These are phyloP conservation scores for Benthochromis sp. DNA, from an alignment of 2,113 vertebrate genomes.

Conservation along the genomic window DNA sequence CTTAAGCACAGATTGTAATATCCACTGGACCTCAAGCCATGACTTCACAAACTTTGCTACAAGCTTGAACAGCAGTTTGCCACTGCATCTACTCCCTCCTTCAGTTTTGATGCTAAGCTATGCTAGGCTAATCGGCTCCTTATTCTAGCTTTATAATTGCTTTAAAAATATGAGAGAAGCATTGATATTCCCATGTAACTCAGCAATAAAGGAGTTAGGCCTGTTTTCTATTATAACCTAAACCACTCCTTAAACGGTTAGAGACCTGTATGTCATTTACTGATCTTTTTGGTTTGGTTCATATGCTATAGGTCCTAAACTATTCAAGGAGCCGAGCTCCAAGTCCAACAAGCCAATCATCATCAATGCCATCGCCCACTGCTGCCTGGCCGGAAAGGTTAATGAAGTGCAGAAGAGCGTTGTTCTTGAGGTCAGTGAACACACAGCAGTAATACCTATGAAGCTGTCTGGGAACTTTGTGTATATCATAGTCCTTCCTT, in stretches of 20 bases:
- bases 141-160: background rate
- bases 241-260: background rate
- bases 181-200: background rate
- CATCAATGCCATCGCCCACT: slow-evolving; percentile 91
- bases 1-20: background rate
- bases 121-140: background rate
- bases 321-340: slow-evolving; percentile 93
- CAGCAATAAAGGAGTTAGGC: background rate
- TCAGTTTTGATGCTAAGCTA: background rate
- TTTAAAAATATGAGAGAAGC: background rate
- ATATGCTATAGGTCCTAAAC: slow-evolving; percentile 79
- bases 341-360: slow-evolving; percentile 96
- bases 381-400: slow-evolving; percentile 93
- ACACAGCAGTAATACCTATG: background rate
- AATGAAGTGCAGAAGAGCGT: slow-evolving; percentile 89
- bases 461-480: background rate
- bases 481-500: background rate
- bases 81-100: background rate
- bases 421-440: slow-evolving; percentile 80
- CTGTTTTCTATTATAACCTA: background rate
- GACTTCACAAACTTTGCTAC: background rate
- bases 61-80: background rate
- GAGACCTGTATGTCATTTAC: background rate
- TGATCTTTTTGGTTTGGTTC: background rate
- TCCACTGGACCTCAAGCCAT: background rate